phyloP scores from a whole-genome alignment of 2,113 vertebrate species.

The Columbina picui region DNA sequence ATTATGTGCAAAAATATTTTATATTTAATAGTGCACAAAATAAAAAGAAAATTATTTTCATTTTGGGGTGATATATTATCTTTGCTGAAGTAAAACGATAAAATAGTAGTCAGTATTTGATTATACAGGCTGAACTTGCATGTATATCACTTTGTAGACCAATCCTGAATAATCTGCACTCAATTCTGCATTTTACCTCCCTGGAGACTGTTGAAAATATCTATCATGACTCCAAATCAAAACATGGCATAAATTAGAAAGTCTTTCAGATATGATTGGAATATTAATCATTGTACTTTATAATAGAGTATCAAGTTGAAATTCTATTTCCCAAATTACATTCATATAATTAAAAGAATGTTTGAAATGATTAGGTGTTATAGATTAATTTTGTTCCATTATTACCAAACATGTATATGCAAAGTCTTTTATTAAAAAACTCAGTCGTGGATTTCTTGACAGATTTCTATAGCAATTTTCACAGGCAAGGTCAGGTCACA shows the following conservation, averaged over 20 bases:
- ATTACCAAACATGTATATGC: neutral
- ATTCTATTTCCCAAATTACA: neutral
- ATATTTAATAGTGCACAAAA: neutral
- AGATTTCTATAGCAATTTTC: neutral
- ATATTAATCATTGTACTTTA: slow-evolving; percentile 38
- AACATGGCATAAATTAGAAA: slow-evolving; percentile 41
- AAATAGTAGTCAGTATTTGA: slow-evolving; percentile 1
- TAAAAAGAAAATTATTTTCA: neutral
- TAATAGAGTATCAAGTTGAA: neutral
- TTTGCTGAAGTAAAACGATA: neutral
- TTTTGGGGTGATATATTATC: neutral
- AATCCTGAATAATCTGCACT: slow-evolving; percentile 20
- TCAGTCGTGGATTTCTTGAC: neutral
- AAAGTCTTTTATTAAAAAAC: neutral
- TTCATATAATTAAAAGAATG: neutral
- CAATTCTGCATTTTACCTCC: neutral
- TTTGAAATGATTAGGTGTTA: neutral
- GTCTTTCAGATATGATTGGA: neutral
- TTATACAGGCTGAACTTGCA: neutral
- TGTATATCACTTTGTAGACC: neutral
- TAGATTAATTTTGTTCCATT: neutral
- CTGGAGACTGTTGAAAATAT: slow-evolving; percentile 17
- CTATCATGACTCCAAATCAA: slow-evolving; percentile 8
- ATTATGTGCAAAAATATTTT: neutral
- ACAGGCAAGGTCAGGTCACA: neutral